Evolutionary conservation across 2,113 vertebrate species (phyloP), one percentile per base, ranked within the genome.

Genomic region (Eleginops maclovinus): DNA sequence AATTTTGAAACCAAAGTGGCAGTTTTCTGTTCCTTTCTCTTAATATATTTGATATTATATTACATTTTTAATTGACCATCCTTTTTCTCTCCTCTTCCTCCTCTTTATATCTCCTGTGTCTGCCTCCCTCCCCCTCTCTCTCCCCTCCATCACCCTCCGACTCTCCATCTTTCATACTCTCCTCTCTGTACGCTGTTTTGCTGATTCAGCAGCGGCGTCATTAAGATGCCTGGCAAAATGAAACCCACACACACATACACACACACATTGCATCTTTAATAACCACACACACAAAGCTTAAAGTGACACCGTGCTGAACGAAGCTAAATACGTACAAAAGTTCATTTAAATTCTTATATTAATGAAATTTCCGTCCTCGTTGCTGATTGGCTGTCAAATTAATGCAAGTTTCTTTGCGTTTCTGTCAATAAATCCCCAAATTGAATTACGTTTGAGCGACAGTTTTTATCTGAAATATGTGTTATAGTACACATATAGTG

Each of bases 201-300:
- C 89, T 87, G 84, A 88, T 80, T 92, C 91, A 89, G 89, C 90
- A 70, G 72, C 63, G 1, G 67, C 10, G 56, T 92, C 91, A 92
- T 92, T 92, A 92, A 86, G 83, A 89, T 77, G 82, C 72, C 16
- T 46, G 79, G 72, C 76, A 81, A 86, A 81, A 88, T 51, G 78
- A 67, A 62, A 74, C 13, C 72, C 14, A 65, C 60, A 62, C 59
- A 69, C 69, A 66, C 60, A 83, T 58, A 46, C 59, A 78, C 70
- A 53, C 68, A 28, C 47, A 67, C 70, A 70, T n/a, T n/a, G n/a
- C n/a, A n/a, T n/a, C n/a, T n/a, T n/a, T n/a, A n/a, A n/a, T n/a
- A n/a, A n/a, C n/a, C 60, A 62, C 59, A 69, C 69, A 66, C 60
- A 83, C 64, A n/a, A n/a, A n/a, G n/a, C n/a, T n/a, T n/a, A n/a